phyloP scores from a whole-genome alignment of 2,888 invertebrate genomes.

The Epinotia nisella region DNA sequence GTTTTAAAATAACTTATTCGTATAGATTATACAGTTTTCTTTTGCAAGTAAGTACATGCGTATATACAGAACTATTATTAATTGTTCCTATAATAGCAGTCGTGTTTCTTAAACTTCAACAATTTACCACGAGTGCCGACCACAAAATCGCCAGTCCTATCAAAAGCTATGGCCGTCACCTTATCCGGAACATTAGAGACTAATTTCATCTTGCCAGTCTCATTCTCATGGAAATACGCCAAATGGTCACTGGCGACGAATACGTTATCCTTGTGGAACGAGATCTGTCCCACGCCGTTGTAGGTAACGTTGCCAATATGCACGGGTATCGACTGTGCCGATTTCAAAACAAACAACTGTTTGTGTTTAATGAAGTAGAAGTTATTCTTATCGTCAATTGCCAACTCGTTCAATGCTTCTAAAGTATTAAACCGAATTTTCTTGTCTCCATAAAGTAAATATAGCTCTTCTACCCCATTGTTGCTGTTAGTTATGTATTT shows the following conservation, averaged over 20 bases:
- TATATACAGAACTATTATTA: neutral
- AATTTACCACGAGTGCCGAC: slow-evolving; percentile 67
- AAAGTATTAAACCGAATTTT: slow-evolving; percentile 65
- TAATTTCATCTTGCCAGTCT: slow-evolving; percentile 61
- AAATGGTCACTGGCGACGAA: slow-evolving; percentile 69
- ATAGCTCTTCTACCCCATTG: slow-evolving; percentile 69
- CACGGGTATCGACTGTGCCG: slow-evolving; percentile 57
- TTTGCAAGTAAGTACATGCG: neutral
- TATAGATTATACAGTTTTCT: no score
- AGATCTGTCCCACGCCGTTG: slow-evolving; percentile 70
- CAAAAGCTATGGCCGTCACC: slow-evolving; percentile 72
- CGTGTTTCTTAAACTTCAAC: slow-evolving; percentile 65
- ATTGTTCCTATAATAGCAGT: slow-evolving; percentile 56
- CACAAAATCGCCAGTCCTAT: slow-evolving; percentile 64
- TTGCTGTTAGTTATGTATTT: slow-evolving; percentile 69
- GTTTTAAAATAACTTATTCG: no score
- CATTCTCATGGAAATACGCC: slow-evolving; percentile 68
- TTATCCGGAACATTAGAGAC: slow-evolving; percentile 64
- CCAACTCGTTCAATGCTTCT: slow-evolving; percentile 68
- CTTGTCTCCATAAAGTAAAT: slow-evolving; percentile 63
- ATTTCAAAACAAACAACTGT: slow-evolving; percentile 65
- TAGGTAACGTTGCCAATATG: slow-evolving; percentile 65
- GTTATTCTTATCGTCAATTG: slow-evolving; percentile 71
- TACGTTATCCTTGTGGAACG: slow-evolving; percentile 64
- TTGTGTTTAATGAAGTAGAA: slow-evolving; percentile 71